phyloP scores from a whole-genome alignment of 30 jellyfish, hydroid and myxozoan species.

The Mastigias papua region DNA sequence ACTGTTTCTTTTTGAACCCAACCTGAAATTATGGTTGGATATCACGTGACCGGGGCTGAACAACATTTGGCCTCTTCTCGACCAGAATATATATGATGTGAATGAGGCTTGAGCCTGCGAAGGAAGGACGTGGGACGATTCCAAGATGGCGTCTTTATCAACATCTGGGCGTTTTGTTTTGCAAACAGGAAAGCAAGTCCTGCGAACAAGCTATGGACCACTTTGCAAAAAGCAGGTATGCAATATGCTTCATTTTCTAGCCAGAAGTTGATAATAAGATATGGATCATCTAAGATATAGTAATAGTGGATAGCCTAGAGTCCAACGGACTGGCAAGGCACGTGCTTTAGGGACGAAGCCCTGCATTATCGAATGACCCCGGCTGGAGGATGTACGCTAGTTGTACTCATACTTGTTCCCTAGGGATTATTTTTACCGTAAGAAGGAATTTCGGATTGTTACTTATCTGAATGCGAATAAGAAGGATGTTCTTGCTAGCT shows the following conservation, averaged over 20 bases:
- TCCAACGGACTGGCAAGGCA: too few relatives aligned
- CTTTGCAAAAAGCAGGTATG: conserved; percentile 45
- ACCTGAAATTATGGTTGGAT: neutral
- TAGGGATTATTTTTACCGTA: too few relatives aligned
- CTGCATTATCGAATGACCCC: too few relatives aligned
- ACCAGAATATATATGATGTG: neutral
- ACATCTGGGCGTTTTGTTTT: conserved; percentile 28
- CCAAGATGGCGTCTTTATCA: conserved; percentile 43
- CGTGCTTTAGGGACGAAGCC: too few relatives aligned
- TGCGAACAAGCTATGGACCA: conserved; percentile 23
- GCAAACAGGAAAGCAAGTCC: conserved; percentile 36
- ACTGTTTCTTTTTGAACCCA: neutral
- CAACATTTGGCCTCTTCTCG: conserved; percentile 20
- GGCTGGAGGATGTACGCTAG: too few relatives aligned
- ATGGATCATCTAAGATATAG: too few relatives aligned
- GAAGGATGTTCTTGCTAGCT: too few relatives aligned
- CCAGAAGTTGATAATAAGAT: too few relatives aligned
- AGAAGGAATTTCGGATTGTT: too few relatives aligned
- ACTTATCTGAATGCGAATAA: too few relatives aligned
- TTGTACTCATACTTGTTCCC: too few relatives aligned
- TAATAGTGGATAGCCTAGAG: too few relatives aligned
- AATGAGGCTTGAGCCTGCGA: neutral
- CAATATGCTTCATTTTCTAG: neutral
- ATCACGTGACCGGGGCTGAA: conserved; percentile 11
- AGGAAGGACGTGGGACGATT: conserved; percentile 44